These are phyloP conservation scores for Oscheius sp. DNA, from an alignment of 2,888 invertebrate species.

Conservation along the genomic window DNA sequence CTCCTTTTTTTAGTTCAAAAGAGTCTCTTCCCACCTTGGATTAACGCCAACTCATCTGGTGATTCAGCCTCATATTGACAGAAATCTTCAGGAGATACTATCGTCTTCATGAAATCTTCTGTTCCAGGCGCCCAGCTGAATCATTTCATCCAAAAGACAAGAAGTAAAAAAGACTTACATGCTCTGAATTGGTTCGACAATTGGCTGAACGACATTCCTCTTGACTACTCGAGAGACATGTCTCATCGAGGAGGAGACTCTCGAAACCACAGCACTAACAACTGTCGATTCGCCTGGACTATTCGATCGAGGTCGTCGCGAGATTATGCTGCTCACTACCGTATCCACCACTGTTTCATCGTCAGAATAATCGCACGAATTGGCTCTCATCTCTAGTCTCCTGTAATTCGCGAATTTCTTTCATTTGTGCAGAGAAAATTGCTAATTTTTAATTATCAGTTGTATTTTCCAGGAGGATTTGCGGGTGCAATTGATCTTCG, in stretches of 20 bases:
- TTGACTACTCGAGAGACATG: background rate
- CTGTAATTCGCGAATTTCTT: too few species aligned
- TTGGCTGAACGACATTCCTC: constrained; percentile 11
- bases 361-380: constrained; percentile 5
- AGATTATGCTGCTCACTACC: background rate
- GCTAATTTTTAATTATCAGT: too few species aligned
- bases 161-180: background rate
- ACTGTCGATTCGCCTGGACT: background rate
- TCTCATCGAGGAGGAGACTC: constrained; percentile 12
- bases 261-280: constrained; percentile 13
- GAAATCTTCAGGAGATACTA: background rate
- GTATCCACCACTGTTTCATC: constrained; percentile 7
- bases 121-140: background rate
- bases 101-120: background rate
- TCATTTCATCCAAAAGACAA: background rate
- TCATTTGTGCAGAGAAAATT: too few species aligned
- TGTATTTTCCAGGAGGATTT: background rate
- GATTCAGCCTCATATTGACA: constrained; percentile 87
- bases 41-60: constrained; percentile 93
- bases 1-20: background rate
- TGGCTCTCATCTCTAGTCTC: background rate
- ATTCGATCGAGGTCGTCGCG: background rate
- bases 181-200: constrained; percentile 3
- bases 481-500: background rate
- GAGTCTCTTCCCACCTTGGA: constrained; percentile 77